phyloP scores from a whole-genome alignment of 2,797 vertebrate genomes.

The Erpetoichthys calabaricus region DNA sequence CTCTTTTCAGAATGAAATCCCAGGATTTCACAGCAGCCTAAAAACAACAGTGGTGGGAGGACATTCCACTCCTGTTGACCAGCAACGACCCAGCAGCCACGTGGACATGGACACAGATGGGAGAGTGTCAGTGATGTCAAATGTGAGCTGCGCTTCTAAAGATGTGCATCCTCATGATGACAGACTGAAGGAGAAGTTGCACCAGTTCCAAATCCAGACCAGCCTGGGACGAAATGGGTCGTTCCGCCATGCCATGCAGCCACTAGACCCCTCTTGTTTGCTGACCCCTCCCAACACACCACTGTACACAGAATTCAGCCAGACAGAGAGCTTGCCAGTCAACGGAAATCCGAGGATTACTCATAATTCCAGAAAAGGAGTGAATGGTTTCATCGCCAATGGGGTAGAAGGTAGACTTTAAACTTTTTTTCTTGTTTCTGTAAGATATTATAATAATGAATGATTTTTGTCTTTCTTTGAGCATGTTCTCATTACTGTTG shows the following conservation, averaged over 20 bases:
- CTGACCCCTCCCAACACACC: conserved; percentile 79
- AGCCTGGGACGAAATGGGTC: conserved; percentile 40
- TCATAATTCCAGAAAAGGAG: conserved; percentile 44
- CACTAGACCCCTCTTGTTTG: conserved; percentile 63
- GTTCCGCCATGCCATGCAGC: conserved; percentile 23
- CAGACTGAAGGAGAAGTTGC: conserved; percentile 31
- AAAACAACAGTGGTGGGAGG: conserved; percentile 17
- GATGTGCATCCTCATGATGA: conserved; percentile 26
- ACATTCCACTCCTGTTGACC: conserved; percentile 8
- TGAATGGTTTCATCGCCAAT: conserved; percentile 37
- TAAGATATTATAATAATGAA: too few relatives aligned
- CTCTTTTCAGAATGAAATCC: conserved; percentile 40
- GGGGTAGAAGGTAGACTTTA: conserved; percentile 59
- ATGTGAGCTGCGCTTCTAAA: conserved; percentile 8
- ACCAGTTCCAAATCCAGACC: conserved; percentile 37
- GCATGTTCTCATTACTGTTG: too few relatives aligned
- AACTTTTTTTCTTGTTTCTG: too few relatives aligned
- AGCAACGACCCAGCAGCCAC: conserved; percentile 8
- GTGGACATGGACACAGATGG: conserved; percentile 24
- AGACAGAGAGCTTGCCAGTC: conserved; percentile 25
- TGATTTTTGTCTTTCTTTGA: too few relatives aligned
- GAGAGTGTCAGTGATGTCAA: conserved; percentile 12
- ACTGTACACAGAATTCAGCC: conserved; percentile 44
- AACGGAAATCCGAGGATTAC: conserved; percentile 24
- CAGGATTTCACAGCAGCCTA: conserved; percentile 40